Conservation (phyloP, 2,113 vertebrate genomes). For the Rutilus rutilus region DNA sequence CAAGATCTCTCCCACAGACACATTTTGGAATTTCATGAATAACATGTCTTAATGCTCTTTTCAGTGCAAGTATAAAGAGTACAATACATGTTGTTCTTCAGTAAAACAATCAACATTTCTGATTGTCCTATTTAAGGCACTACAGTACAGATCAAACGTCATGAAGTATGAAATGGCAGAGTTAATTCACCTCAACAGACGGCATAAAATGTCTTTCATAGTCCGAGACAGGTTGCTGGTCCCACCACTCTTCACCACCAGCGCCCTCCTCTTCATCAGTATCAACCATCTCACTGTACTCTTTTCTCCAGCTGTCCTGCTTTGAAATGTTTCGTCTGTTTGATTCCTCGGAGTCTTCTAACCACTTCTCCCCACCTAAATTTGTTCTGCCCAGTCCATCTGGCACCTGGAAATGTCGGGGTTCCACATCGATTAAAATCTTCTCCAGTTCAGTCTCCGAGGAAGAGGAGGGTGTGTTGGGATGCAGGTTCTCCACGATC, state of each 20-base stretch:
- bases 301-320: not conserved
- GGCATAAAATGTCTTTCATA: slow-evolving; percentile 59
- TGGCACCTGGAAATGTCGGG: not conserved
- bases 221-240: slow-evolving; percentile 17
- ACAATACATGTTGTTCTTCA: not conserved
- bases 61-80: not conserved
- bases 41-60: not conserved
- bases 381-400: not conserved
- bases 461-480: not conserved
- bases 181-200: not conserved
- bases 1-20: not conserved
- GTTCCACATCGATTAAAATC: not conserved
- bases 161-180: not conserved
- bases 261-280: slow-evolving; percentile 41
- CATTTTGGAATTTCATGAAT: not conserved
- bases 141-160: not conserved
- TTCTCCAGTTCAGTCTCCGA: not conserved
- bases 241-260: slow-evolving; percentile 40
- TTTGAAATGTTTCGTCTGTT: not conserved
- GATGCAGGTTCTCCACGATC: not conserved
- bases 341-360: not conserved
- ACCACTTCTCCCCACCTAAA: not conserved
- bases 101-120: not conserved
- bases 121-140: not conserved
- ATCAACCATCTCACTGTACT: slow-evolving; percentile 54